Percentiles rank a stretch among this genome's conserved stretches.
These are phyloP conservation scores for Agrochola macilenta DNA, from an alignment of 2,888 invertebrate species.

Conservation along the genomic window DNA sequence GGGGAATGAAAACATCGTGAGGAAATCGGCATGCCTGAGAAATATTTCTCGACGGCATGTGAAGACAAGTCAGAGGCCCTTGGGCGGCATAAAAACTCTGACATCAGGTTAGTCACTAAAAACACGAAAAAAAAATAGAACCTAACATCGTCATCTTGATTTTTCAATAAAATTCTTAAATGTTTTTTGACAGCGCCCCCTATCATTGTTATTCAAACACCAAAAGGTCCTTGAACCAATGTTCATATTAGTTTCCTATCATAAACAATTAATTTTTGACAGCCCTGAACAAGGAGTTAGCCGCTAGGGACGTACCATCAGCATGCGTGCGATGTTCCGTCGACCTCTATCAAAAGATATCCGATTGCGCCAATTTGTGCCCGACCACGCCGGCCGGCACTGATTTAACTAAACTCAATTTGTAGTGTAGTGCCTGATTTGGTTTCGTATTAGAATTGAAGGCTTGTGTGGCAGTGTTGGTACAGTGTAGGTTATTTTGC, in stretches of 20 bases:
- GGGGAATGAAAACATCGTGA: too few species aligned
- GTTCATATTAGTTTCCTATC: background rate
- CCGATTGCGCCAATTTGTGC: slow-evolving; percentile 39
- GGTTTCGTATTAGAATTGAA: background rate
- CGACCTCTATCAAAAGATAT: slow-evolving; percentile 51
- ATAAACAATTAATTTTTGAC: background rate
- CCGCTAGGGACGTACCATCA: slow-evolving; percentile 16
- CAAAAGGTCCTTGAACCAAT: background rate
- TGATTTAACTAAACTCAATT: slow-evolving; percentile 28
- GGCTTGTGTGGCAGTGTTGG: background rate
- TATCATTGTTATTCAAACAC: too few species aligned
- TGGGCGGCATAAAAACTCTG: too few species aligned
- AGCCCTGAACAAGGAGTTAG: slow-evolving; percentile 2
- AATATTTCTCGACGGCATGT: too few species aligned
- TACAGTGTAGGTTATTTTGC: background rate
- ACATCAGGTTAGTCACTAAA: too few species aligned
- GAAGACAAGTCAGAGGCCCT: too few species aligned
- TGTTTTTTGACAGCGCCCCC: too few species aligned
- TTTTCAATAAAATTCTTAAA: too few species aligned
- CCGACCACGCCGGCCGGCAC: background rate
- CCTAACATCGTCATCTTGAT: too few species aligned
- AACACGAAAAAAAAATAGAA: too few species aligned
- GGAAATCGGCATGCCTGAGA: too few species aligned
- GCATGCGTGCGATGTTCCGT: slow-evolving; percentile 15
- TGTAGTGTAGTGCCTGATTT: slow-evolving; percentile 10